phyloP scores from a whole-genome alignment of 2,113 vertebrate genomes.

The Dipodomys spectabilis region DNA sequence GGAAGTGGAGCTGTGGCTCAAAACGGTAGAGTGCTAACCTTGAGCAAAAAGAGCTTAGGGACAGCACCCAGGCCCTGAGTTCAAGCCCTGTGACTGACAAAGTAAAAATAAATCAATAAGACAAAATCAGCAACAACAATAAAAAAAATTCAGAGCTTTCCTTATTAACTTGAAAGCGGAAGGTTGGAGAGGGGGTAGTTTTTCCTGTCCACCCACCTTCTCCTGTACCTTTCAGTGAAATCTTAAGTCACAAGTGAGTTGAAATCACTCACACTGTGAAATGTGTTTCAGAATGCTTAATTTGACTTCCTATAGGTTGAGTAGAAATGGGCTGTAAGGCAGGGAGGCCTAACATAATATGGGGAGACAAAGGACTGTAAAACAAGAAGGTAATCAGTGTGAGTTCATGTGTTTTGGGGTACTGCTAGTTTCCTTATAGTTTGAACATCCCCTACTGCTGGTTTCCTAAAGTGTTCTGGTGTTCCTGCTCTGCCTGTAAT shows the following conservation, averaged over 20 bases:
- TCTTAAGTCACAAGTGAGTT: neutral
- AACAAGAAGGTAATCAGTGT: constrained; percentile 58
- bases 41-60: no score
- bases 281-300: constrained; percentile 46
- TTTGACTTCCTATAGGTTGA: constrained; percentile 62
- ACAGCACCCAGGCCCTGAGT: no score
- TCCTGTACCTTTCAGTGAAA: constrained; percentile 2
- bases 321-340: constrained; percentile 67
- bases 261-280: neutral
- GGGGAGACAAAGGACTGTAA: constrained; percentile 49
- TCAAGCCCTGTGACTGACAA: no score
- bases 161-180: neutral
- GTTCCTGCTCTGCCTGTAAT: constrained; percentile 51
- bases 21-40: no score
- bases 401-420: constrained; percentile 43
- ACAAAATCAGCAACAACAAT: no score
- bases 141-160: neutral
- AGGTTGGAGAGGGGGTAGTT: neutral
- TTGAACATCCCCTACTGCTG: constrained; percentile 30
- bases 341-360: constrained; percentile 59
- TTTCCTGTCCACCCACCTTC: neutral
- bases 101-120: neutral
- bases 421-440: constrained; percentile 48
- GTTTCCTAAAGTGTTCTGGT: constrained; percentile 36
- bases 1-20: no score